Base-by-base conservation (phyloP, 23 tunicate species). In the Clavelina lepadiformis region DNA sequence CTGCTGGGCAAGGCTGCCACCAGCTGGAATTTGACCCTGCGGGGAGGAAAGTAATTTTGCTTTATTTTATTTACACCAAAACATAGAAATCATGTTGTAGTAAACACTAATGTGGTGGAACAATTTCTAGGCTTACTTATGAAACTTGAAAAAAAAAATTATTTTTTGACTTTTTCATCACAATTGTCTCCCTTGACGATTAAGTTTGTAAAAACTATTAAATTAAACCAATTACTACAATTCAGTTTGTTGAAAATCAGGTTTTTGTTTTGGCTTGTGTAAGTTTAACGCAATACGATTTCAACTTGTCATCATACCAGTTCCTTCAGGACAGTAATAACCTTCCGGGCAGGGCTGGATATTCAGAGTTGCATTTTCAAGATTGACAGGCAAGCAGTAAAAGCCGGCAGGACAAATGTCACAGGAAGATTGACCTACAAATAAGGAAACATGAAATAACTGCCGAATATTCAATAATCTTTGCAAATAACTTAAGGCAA, bases 1-100 rank as follows among this genome's bases (percentile, higher is more conserved):
- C 98, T 35, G 93, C 35, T 4, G 98, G 98, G 56, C 98, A 93
- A 18, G 82, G 87, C 35, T 50, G 69, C 88, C 89, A 80, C 89
- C 89, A 82, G 22, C 63, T 73, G 8, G 89, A 72, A 56, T 82
- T 73, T 1, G 63, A 37, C 46, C 81, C 81, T 75, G 18, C 4
- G 63, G 20, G 47, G 6, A 21, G 47, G 8, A 24, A 25, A 66
- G 33, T 30, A 41, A 8, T 15, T 8, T 8, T 15, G 15, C 49
- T 41, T 41, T 15, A 41, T 15, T n/a, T n/a, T n/a, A n/a, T n/a
- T n/a, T n/a, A n/a, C n/a, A n/a, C n/a, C n/a, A n/a, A n/a, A n/a
- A n/a, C n/a, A n/a, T n/a, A n/a, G n/a, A n/a, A n/a, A n/a, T n/a
- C n/a, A n/a, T n/a, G n/a, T n/a, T n/a, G n/a, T n/a, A n/a, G n/a